Evolutionary conservation across 2,797 vertebrate species (phyloP).

Genomic region (Cuniculus paca): DNA sequence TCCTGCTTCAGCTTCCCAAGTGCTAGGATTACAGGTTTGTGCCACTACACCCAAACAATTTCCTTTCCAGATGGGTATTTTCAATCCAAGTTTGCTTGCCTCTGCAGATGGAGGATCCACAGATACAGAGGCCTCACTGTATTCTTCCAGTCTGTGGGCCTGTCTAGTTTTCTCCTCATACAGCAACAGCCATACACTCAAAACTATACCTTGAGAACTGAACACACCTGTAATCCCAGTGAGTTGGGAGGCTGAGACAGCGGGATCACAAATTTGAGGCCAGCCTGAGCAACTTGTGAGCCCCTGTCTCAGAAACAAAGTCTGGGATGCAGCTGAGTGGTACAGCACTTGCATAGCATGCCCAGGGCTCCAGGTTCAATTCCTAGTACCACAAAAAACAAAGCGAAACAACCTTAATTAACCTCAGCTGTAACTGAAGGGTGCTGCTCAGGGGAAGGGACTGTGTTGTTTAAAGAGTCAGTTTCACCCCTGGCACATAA

Average conservation of each 20-base stretch:
- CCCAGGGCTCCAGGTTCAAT: background rate
- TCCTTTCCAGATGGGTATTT: background rate
- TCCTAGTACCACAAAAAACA: background rate
- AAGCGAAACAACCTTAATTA: background rate
- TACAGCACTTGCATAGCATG: background rate
- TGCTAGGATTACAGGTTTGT: background rate
- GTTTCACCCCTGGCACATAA: background rate
- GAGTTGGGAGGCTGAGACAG: background rate
- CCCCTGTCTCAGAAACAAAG: background rate
- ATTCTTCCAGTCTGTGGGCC: background rate
- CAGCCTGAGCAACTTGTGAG: background rate
- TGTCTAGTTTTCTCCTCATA: background rate
- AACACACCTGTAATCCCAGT: background rate
- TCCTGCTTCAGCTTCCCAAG: too few species aligned
- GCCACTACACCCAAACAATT: background rate
- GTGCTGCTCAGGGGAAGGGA: background rate
- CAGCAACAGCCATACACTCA: background rate
- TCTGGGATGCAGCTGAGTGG: background rate
- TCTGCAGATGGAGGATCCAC: background rate
- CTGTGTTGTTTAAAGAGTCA: background rate
- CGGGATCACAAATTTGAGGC: background rate
- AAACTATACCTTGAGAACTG: background rate
- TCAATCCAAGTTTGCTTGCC: background rate
- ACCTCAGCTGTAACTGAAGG: background rate
- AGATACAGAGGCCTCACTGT: background rate